Evolutionary conservation across 2,888 invertebrate species (phyloP).

Genomic region (Drosophila hawaiiensis): DNA sequence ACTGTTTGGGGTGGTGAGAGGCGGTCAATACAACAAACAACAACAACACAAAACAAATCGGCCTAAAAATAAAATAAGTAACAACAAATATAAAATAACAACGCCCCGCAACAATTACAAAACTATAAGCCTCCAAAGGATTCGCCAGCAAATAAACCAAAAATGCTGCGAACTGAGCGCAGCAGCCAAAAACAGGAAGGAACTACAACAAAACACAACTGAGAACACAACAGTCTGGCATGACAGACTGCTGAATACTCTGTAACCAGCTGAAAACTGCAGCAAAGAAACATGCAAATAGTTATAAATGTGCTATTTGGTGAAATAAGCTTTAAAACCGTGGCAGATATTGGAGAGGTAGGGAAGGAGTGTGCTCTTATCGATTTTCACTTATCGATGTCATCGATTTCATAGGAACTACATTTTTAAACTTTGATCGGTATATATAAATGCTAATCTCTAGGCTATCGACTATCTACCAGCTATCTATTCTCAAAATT

Average conservation of each 20-base stretch:
- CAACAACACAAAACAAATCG: constrained; percentile 49
- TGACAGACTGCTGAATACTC: not conserved
- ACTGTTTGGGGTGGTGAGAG: constrained; percentile 49
- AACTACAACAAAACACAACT: constrained; percentile 1
- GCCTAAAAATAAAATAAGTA: constrained; percentile 59
- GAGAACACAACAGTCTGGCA: not conserved
- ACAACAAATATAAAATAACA: constrained; percentile 55
- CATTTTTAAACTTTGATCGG: too few relatives aligned
- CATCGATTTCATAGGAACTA: too few relatives aligned
- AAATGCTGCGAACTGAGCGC: constrained; percentile 33
- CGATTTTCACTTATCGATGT: not conserved
- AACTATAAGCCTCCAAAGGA: constrained; percentile 79
- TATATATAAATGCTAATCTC: too few relatives aligned
- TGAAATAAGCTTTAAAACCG: not conserved
- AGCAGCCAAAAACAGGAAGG: constrained; percentile 10
- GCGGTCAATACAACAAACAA: not conserved
- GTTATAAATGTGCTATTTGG: not conserved
- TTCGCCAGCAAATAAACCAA: constrained; percentile 69
- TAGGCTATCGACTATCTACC: too few relatives aligned
- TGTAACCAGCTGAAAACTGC: not conserved
- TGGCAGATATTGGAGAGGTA: not conserved
- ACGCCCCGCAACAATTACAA: constrained; percentile 75
- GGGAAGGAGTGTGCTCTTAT: not conserved
- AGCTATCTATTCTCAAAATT: too few relatives aligned
- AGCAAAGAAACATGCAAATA: not conserved